Conservation (phyloP, 2,888 invertebrate genomes). For the Leistus spinibarbis region DNA sequence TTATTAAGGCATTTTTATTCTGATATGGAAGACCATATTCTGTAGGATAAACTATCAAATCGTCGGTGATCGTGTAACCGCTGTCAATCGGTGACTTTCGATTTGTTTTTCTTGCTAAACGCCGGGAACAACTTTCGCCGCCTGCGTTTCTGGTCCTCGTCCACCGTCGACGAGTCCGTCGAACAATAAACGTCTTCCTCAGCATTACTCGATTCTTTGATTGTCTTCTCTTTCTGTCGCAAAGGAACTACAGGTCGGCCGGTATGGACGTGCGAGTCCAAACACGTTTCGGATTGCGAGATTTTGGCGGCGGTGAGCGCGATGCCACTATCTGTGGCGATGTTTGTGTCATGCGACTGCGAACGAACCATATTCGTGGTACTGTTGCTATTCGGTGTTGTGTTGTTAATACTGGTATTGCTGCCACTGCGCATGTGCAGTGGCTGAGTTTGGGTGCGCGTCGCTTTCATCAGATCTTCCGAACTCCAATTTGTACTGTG, state of each 20-base stretch:
- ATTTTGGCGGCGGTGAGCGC: slow-evolving; percentile 55
- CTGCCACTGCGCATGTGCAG: slow-evolving; percentile 50
- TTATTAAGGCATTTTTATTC: slow-evolving; percentile 16
- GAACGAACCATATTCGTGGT: slow-evolving; percentile 56
- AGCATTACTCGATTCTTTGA: slow-evolving; percentile 56
- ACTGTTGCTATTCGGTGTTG: slow-evolving; percentile 25
- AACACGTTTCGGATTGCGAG: slow-evolving; percentile 61
- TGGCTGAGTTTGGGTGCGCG: slow-evolving; percentile 38
- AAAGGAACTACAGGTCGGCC: slow-evolving; percentile 39
- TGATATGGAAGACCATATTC: slow-evolving; percentile 33
- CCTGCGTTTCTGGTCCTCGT: slow-evolving; percentile 66
- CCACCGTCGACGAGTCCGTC: slow-evolving; percentile 72
- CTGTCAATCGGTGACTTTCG: slow-evolving; percentile 30
- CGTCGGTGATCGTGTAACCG: neutral
- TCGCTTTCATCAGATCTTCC: slow-evolving; percentile 33
- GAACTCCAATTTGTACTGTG: slow-evolving; percentile 32
- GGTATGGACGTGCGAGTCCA: slow-evolving; percentile 49
- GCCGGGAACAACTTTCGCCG: slow-evolving; percentile 68
- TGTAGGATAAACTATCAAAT: slow-evolving; percentile 6
- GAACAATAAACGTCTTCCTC: slow-evolving; percentile 70
- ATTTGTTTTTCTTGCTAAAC: slow-evolving; percentile 66
- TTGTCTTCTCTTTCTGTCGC: slow-evolving; percentile 45
- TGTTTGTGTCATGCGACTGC: slow-evolving; percentile 60
- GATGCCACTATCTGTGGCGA: slow-evolving; percentile 44
- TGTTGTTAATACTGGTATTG: slow-evolving; percentile 51